Conservation (phyloP, 2,113 vertebrate species). For the Podarcis muralis region DNA sequence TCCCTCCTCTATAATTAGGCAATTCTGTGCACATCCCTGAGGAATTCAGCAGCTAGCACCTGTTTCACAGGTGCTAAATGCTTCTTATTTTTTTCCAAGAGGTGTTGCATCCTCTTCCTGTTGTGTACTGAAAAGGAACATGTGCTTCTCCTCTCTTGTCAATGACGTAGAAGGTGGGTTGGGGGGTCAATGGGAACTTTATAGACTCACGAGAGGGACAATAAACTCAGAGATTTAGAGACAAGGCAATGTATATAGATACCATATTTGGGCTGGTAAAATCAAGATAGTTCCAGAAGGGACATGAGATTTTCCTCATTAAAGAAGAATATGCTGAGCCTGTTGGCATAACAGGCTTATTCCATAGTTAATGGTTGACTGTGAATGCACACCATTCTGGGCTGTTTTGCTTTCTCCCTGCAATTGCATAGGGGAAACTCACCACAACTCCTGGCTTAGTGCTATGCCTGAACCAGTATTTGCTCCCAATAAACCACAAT, state of each 20-base stretch:
- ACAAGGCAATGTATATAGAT: neutral
- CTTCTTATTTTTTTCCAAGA: neutral
- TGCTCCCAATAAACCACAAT: neutral
- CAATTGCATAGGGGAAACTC: neutral
- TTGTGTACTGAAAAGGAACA: neutral
- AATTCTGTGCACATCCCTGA: slow-evolving; percentile 19
- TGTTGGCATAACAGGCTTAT: neutral
- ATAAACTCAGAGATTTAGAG: too few species aligned
- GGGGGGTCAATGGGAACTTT: too few species aligned
- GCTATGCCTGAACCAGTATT: neutral
- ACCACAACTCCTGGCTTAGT: neutral
- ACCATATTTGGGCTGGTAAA: neutral
- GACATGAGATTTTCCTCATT: neutral
- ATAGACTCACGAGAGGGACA: too few species aligned
- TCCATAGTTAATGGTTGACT: too few species aligned
- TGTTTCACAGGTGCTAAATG: slow-evolving; percentile 28
- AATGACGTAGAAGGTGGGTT: too few species aligned
- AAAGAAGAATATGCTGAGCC: neutral
- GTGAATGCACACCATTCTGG: too few species aligned
- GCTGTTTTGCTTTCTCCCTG: neutral
- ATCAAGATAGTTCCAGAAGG: neutral
- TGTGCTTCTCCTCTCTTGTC: neutral
- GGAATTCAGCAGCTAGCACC: slow-evolving; percentile 44
- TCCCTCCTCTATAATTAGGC: slow-evolving; percentile 27
- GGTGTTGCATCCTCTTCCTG: neutral